Base-by-base conservation (phyloP, 2,888 invertebrate species). In the Altica lythri region DNA sequence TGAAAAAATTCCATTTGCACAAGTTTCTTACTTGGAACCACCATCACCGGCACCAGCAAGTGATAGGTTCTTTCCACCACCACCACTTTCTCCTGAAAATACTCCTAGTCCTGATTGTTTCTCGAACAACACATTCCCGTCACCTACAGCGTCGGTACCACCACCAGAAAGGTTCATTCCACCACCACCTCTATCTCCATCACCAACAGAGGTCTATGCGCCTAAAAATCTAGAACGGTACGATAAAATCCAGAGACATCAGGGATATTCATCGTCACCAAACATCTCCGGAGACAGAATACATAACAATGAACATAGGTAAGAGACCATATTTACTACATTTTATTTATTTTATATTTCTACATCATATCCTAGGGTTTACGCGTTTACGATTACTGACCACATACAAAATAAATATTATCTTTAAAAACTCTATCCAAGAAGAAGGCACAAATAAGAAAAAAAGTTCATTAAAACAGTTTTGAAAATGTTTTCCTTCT, bases 101-200 rank as follows among this genome's bases (percentile, higher is more conserved):
- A 56, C 66, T 25, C 84, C 69, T 29, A 77, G 83, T 78, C 82
- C 80, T 74, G 83, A 81, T 76, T 83, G 80, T 75, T 82, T 78
- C 77, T 79, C 80, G 75, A 81, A 76, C 77, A 80, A 74, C 54
- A 70, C 74, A 10, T 74, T 75, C 61, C 74, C 77, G 27, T 81
- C 82, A 60, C 82, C 77, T n/a, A 73, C 74, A 19, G 66, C 71
- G 43, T 72, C 75, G 56, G 74, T 74, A 59, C 80, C 79, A 72
- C 72, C 82, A 73, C 77, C 81, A 74, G 80, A 84, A 75, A 77
- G 84, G 75, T 72, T 80, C 64, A 72, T 79, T 62, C 79, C 78
- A 25, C 76, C 77, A n/a, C 76, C 77, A 10, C 75, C 73, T 10
- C 67, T 74, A 27, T 74, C 76, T 29, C 72, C 73, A 2, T 75